Evolutionary conservation across 2,888 invertebrate genomes (phyloP).

Genomic region (Tetragnatha montana): DNA sequence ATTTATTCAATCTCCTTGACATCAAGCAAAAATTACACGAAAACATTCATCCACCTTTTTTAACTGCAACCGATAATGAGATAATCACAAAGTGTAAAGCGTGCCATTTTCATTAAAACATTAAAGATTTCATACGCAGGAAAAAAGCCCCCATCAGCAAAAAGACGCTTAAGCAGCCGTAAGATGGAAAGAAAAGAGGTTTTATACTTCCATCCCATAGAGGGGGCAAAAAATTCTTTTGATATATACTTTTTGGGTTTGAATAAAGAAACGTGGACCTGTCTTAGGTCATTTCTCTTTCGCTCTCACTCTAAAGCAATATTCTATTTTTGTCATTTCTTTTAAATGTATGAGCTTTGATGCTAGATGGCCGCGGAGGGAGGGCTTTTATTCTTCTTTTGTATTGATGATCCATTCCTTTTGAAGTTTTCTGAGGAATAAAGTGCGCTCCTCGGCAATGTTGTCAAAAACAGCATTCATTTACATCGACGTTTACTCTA

Average conservation of each 20-base stretch:
- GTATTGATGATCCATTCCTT: slow-evolving; percentile 28
- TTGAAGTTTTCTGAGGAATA: slow-evolving; percentile 24
- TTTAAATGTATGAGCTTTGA: slow-evolving; percentile 33
- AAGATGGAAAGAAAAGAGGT: not conserved
- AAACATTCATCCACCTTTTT: not conserved
- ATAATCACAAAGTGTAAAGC: not conserved
- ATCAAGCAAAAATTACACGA: not conserved
- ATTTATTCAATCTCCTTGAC: too few species aligned
- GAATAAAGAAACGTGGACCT: slow-evolving; percentile 32
- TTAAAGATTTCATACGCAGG: not conserved
- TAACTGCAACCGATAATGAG: not conserved
- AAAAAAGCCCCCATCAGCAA: not conserved
- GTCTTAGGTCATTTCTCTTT: slow-evolving; percentile 36
- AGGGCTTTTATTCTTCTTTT: slow-evolving; percentile 22
- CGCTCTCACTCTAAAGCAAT: slow-evolving; percentile 13
- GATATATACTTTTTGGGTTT: slow-evolving; percentile 15
- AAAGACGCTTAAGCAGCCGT: not conserved
- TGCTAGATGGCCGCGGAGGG: slow-evolving; percentile 27
- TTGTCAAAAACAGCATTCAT: slow-evolving; percentile 36
- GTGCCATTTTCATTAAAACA: not conserved
- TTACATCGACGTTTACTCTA: slow-evolving; percentile 27
- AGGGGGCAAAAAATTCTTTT: slow-evolving; percentile 1
- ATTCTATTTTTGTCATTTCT: slow-evolving; percentile 49
- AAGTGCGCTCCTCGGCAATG: slow-evolving; percentile 9
- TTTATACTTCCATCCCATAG: not conserved